Conservation (phyloP, 2,888 invertebrate genomes). For the Ormyrus thymus region DNA sequence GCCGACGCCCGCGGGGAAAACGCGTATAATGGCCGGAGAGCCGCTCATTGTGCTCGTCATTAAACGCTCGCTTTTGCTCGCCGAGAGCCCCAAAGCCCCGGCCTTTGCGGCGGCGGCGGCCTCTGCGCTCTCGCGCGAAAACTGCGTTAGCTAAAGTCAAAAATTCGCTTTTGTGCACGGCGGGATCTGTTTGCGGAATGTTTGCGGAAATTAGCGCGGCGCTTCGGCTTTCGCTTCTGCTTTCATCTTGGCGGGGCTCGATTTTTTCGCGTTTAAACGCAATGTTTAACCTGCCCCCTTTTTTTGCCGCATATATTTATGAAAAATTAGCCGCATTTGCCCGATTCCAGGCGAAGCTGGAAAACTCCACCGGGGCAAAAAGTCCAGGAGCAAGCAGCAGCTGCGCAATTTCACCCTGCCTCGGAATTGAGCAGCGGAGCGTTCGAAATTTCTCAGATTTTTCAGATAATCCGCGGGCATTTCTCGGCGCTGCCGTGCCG, state of each 20-base stretch:
- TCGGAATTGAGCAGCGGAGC: too few relatives aligned
- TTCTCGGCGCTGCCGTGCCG: background rate
- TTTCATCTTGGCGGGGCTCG: conserved; percentile 29
- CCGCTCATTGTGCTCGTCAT: conserved; percentile 33
- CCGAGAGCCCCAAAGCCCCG: background rate
- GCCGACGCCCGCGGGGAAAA: conserved; percentile 5
- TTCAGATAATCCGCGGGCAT: background rate
- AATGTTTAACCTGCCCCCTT: conserved; percentile 4
- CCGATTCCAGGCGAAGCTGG: background rate
- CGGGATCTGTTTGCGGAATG: background rate
- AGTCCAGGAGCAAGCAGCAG: background rate
- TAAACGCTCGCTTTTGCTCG: conserved; percentile 11
- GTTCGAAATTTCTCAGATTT: conserved; percentile 33
- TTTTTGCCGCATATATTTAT: background rate
- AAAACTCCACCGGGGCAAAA: background rate
- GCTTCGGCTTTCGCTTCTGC: background rate
- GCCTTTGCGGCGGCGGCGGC: background rate
- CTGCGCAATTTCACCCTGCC: too few relatives aligned
- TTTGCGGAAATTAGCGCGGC: conserved; percentile 11
- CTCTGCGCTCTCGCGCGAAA: too few relatives aligned
- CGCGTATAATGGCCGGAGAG: conserved; percentile 15
- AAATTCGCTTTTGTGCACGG: too few relatives aligned
- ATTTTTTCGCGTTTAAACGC: conserved; percentile 45
- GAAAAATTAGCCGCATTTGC: background rate
- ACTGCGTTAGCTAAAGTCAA: too few relatives aligned